Evolutionary conservation across 2,797 vertebrate species (phyloP).

Genomic region (Xiphorhynchus erythropygius): DNA sequence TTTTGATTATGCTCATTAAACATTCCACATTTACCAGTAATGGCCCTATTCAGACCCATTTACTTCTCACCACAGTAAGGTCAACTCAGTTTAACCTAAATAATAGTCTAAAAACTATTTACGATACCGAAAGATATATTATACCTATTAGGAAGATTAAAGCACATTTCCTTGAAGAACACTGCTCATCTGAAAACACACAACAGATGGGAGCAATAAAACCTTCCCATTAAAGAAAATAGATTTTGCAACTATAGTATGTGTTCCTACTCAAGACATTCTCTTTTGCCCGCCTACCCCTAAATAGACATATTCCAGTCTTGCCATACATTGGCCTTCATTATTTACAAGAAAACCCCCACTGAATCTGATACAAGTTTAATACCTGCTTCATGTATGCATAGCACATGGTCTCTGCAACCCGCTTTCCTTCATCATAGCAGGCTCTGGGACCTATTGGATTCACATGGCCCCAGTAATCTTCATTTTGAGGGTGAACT

Average conservation of each 20-base stretch:
- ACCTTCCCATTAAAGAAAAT: not conserved
- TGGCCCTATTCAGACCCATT: not conserved
- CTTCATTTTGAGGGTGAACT: constrained; percentile 96
- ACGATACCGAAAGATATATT: not conserved
- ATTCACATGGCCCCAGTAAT: constrained; percentile 98
- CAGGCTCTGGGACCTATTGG: constrained; percentile 96
- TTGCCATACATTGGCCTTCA: not conserved
- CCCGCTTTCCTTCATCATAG: constrained; percentile 96
- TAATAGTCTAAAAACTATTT: not conserved
- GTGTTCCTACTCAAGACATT: not conserved
- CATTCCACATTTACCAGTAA: not conserved
- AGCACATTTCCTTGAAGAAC: not conserved
- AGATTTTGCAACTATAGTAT: not conserved
- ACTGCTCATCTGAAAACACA: not conserved
- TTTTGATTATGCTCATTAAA: not conserved
- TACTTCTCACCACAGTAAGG: not conserved
- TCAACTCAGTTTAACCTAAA: not conserved
- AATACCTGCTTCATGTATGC: constrained; percentile 99
- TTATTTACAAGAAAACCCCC: constrained; percentile 11
- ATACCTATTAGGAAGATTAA: not conserved
- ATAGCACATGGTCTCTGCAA: constrained; percentile 99
- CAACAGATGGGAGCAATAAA: not conserved
- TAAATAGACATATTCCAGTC: not conserved
- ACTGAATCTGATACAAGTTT: not conserved
- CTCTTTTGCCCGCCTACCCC: not conserved